phyloP scores from a whole-genome alignment of 2,888 invertebrate species.

The Machimus atricapillus region DNA sequence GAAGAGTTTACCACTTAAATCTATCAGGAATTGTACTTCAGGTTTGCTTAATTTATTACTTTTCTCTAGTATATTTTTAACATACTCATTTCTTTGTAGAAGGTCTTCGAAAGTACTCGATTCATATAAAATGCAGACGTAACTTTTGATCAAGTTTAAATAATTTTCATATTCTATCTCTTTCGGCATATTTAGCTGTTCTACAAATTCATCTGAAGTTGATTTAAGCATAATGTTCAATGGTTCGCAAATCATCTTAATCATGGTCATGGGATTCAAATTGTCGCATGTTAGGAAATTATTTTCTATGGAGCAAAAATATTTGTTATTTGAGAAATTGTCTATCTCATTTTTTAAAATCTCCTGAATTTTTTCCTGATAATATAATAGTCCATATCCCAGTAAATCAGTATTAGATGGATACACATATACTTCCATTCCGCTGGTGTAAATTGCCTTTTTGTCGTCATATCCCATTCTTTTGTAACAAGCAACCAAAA shows the following conservation, averaged over 20 bases:
- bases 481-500: slow-evolving; percentile 56
- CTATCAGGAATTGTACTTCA: background rate
- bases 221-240: slow-evolving; percentile 51
- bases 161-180: background rate
- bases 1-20: slow-evolving; percentile 43
- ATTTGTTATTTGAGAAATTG: background rate
- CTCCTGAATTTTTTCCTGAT: slow-evolving; percentile 58
- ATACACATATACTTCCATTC: slow-evolving; percentile 61
- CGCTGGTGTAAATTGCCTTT: slow-evolving; percentile 58
- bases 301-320: slow-evolving; percentile 49
- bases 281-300: slow-evolving; percentile 54
- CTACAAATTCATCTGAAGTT: background rate
- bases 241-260: slow-evolving; percentile 56
- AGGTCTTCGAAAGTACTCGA: slow-evolving; percentile 58
- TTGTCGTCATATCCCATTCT: slow-evolving; percentile 55
- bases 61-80: slow-evolving; percentile 50
- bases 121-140: slow-evolving; percentile 63
- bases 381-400: slow-evolving; percentile 59
- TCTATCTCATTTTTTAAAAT: slow-evolving; percentile 53
- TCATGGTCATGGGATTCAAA: slow-evolving; percentile 53
- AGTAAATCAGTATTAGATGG: slow-evolving; percentile 57
- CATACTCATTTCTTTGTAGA: slow-evolving; percentile 55
- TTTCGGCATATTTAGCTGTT: background rate
- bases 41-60: background rate
- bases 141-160: slow-evolving; percentile 49